phyloP scores from a whole-genome alignment of 2,888 invertebrate genomes.

The Cancer borealis region DNA sequence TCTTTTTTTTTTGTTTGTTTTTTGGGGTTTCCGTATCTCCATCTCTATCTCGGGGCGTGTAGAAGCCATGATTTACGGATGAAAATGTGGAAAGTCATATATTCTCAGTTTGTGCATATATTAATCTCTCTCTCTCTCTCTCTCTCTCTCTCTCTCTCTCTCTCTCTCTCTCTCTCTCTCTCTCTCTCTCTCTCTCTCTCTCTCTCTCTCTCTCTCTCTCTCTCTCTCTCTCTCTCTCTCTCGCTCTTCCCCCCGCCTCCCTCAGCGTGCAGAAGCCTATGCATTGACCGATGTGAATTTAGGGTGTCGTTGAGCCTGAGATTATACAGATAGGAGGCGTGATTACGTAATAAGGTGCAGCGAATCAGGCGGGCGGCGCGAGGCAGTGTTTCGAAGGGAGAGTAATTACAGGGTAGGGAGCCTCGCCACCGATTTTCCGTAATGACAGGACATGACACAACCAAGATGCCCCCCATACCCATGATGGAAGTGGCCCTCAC shows the following conservation, averaged over 20 bases:
- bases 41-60: background rate
- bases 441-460: conserved; percentile 40
- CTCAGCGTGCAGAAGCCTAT: background rate
- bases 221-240: background rate
- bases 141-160: background rate
- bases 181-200: background rate
- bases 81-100: conserved; percentile 3
- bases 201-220: background rate
- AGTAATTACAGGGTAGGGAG: conserved; percentile 37
- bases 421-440: conserved; percentile 20
- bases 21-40: too few relatives aligned
- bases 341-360: conserved; percentile 26
- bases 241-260: background rate
- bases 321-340: background rate
- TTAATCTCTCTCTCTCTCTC: too few relatives aligned
- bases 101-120: conserved; percentile 8
- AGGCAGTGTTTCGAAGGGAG: background rate
- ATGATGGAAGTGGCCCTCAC: background rate
- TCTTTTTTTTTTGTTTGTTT: background rate
- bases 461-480: background rate
- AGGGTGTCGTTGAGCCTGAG: background rate
- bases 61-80: background rate
- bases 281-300: background rate
- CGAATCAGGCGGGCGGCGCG: conserved; percentile 35
- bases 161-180: conserved; percentile 2